Evolutionary conservation across 2,113 vertebrate genomes (phyloP).

Genomic region (Struthio camelus): DNA sequence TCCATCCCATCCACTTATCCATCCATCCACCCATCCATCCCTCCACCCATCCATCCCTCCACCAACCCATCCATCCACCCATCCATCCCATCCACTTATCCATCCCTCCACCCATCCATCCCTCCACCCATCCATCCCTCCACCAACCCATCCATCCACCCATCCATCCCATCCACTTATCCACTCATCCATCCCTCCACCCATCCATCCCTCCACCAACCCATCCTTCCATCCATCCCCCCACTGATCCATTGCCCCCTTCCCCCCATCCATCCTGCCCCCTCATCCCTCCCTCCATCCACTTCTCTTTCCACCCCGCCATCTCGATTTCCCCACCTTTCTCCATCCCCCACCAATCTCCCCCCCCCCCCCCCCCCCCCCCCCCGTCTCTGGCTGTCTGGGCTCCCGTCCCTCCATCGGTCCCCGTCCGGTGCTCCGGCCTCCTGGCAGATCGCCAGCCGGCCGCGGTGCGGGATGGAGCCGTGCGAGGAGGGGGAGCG

Average conservation of each 20-base stretch:
- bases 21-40: neutral
- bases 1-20: neutral
- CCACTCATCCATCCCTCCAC: no score
- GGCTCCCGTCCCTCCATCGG: no score
- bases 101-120: neutral
- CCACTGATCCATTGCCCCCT: neutral
- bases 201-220: no score
- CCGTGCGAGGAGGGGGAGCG: constrained; percentile 84
- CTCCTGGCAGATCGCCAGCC: constrained; percentile 81
- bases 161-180: no score
- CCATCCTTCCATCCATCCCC: neutral
- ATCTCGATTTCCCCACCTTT: neutral
- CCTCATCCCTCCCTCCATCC: neutral
- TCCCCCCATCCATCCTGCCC: neutral
- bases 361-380: neutral
- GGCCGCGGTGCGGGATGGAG: constrained; percentile 87
- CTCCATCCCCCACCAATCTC: neutral
- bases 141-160: neutral
- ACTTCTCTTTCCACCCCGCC: no score
- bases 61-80: neutral
- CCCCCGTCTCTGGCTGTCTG: no score
- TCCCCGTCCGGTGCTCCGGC: no score
- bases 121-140: neutral
- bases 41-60: neutral
- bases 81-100: neutral